Conservation (phyloP, 2,113 vertebrate genomes). For the Garra rufa region DNA sequence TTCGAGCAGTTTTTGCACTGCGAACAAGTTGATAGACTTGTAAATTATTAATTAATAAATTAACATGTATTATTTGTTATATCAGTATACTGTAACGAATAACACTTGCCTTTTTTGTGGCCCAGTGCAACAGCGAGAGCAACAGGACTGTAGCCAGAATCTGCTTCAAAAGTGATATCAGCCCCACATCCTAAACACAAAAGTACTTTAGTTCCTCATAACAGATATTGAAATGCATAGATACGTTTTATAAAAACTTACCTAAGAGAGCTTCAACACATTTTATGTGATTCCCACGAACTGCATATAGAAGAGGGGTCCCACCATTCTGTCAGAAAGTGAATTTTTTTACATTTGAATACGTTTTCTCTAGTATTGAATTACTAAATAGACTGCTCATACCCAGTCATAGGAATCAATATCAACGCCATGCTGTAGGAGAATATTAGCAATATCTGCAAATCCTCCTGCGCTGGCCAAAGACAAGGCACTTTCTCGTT, state of each 20-base stretch:
- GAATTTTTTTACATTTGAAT: neutral
- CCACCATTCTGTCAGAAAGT: constrained; percentile 85
- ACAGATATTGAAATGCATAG: neutral
- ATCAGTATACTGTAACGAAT: neutral
- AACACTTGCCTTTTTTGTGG: constrained; percentile 85
- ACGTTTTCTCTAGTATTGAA: neutral
- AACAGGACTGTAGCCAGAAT: constrained; percentile 94
- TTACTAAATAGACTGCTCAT: constrained; percentile 32
- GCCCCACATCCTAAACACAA: constrained; percentile 80
- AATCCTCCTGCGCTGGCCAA: constrained; percentile 93
- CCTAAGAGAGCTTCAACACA: constrained; percentile 90
- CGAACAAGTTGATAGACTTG: neutral
- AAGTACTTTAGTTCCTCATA: neutral
- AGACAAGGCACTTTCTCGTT: constrained; percentile 90
- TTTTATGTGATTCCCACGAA: constrained; percentile 91
- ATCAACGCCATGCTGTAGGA: constrained; percentile 86
- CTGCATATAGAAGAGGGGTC: constrained; percentile 93
- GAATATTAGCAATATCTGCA: constrained; percentile 85
- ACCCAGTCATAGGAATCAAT: constrained; percentile 97
- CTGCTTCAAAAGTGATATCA: constrained; percentile 91
- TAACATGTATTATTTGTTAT: neutral
- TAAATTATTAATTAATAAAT: neutral
- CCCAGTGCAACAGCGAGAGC: constrained; percentile 92
- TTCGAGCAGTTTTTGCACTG: constrained; percentile 87
- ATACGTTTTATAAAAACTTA: constrained; percentile 63